Conservation (phyloP, 1,140 invertebrate genomes). For the Agrilus planipennis region DNA sequence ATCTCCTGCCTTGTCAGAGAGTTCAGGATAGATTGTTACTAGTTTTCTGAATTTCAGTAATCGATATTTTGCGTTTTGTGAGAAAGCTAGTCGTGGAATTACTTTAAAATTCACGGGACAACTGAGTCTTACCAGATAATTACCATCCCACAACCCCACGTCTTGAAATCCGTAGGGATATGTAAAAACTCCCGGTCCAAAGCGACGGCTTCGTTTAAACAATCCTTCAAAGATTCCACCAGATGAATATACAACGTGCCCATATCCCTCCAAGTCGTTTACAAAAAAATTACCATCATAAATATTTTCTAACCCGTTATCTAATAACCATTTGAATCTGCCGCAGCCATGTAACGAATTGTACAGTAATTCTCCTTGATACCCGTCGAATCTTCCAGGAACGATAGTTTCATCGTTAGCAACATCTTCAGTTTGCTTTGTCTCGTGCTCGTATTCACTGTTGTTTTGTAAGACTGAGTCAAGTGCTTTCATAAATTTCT, state of each 20-base stretch:
- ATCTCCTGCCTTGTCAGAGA: conserved; percentile 10
- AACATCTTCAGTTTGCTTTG: no score
- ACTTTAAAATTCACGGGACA: conserved; percentile 7
- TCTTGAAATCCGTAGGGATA: conserved; percentile 31
- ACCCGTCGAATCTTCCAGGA: no score
- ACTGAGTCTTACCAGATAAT: conserved; percentile 31
- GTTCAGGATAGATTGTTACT: conserved; percentile 12
- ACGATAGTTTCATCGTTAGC: no score
- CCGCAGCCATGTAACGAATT: conserved; percentile 37
- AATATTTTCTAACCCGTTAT: conserved; percentile 23
- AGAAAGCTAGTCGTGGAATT: conserved; percentile 16
- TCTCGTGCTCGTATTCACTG: no score
- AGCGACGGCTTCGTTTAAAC: conserved; percentile 35
- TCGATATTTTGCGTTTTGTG: conserved; percentile 13
- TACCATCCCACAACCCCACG: conserved; percentile 39
- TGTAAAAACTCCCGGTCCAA: conserved; percentile 40
- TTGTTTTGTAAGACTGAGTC: no score
- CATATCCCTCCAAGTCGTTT: conserved; percentile 40
- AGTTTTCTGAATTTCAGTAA: conserved; percentile 19
- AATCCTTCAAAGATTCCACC: conserved; percentile 35
- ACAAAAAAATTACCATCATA: conserved; percentile 39
- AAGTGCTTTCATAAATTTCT: no score
- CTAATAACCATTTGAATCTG: conserved; percentile 30
- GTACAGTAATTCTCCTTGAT: conserved; percentile 30
- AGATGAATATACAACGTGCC: conserved; percentile 35